Evolutionary conservation across 2,113 vertebrate genomes (phyloP), one percentile per base, ranked within the genome.

Genomic region (Glaucomys volans): DNA sequence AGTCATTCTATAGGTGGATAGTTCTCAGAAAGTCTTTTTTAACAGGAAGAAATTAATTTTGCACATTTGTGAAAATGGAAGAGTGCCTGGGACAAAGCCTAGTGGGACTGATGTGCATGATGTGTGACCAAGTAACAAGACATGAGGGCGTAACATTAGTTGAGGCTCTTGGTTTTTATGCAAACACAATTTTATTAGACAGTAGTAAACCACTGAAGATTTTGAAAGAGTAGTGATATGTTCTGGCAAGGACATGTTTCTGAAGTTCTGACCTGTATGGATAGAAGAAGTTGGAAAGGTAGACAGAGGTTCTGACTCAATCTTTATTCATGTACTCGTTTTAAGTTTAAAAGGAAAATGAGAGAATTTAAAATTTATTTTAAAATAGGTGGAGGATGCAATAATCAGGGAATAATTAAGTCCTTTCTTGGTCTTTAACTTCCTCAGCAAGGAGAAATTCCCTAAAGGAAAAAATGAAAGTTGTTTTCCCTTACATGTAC

Each of bases 351-450:
- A 62, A 42, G 44, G 66, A 30, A 83, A 57, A 35, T 67, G 44
- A 83, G 40, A 64, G 30, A 76, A 69, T 59, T 83, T 85, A 84
- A 76, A n/a, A 90, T 76, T 42, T 82, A 82, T 83, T 37, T 76
- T 18, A 20, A 94, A 84, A 94, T 9, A 8, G 32, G 35, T 5
- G 24, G 35, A 24, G n/a, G n/a, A 62, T 26, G 1, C 35, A 80
- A 30, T 91, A 87, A 18, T 26, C 32, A 82, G 37, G 87, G 22
- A 74, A n/a, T 13, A 52, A 8, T 37, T 92, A 81, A 82, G 26
- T 82, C 37, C 11, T 74, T 22, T 80, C 4, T 57, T 87, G 17
- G 47, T 54, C 47, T 92, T 86, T 92, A 57, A 75, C 57, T 87
- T 92, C 37, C 16, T 81, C 57, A 86, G 5, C 30, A 66, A 44